Evolutionary conservation across 35 echinoderm and acorn worm genomes (phyloP), one percentile per base, ranked within the genome.

Genomic region (Eucidaris tribuloides): DNA sequence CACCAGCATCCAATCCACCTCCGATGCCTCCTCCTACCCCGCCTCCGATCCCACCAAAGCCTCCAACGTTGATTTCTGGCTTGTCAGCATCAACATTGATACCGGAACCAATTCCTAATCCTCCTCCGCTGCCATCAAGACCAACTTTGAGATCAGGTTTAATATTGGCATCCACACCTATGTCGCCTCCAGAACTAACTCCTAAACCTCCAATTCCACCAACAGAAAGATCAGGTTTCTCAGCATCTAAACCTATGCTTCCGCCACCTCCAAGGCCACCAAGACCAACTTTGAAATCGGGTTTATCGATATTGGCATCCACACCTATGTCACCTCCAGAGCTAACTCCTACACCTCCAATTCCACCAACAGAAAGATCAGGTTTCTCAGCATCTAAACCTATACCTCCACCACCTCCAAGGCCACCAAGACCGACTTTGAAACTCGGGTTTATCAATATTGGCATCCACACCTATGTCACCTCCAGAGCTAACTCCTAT

Each of bases 401-500:
- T 11, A 22, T 22, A 15, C 22, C 52, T 56, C 13, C 13, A 18
- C 35, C 64, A 2, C 18, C 5, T 45, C 50, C 42, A 55, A n/a
- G n/a, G n/a, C n/a, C n/a, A n/a, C n/a, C n/a, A n/a, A n/a, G n/a
- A n/a, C n/a, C n/a, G n/a, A n/a, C n/a, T n/a, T n/a, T n/a, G n/a
- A n/a, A n/a, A 22, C 13, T 28, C 76, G 29, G 41, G 13, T 5
- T 44, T 25, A 52, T n/a, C 48, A 52, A 52, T 9, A 52, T n/a
- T n/a, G 9, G n/a, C 48, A 9, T n/a, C 29, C n/a, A n/a, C n/a
- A n/a, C n/a, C n/a, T 13, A 32, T 70, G 64, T 43, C 57, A 52
- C 28, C 54, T 76, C 65, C 55, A 59, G 76, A 7, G 46, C 71
- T 80, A 14, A 31, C 80, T 27, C 79, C 76, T 44, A 86, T 78